phyloP scores from a whole-genome alignment of 2,888 invertebrate species.

The Byasa hedistus region DNA sequence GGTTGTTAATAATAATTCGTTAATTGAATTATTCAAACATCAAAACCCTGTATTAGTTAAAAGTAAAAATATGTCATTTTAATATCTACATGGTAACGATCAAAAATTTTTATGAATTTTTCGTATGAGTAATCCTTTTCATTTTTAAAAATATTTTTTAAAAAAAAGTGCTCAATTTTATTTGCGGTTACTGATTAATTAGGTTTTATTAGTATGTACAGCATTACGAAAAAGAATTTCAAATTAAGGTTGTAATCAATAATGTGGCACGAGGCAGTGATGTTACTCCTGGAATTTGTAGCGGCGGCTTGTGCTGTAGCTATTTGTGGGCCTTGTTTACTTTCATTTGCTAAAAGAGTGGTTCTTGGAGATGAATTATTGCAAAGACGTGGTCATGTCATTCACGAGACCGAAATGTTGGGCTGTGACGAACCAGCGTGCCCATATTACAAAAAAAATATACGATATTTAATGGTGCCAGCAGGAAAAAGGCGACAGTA shows the following conservation, averaged over 20 bases:
- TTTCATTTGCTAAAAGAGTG: constrained; percentile 61
- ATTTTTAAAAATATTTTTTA: constrained; percentile 10
- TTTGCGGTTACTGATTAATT: constrained; percentile 2
- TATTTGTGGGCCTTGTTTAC: constrained; percentile 66
- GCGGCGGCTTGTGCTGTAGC: constrained; percentile 70
- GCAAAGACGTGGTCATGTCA: constrained; percentile 42
- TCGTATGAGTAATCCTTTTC: constrained; percentile 8
- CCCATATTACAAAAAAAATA: constrained; percentile 71
- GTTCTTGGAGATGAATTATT: constrained; percentile 63
- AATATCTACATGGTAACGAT: constrained; percentile 8
- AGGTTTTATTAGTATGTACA: constrained; percentile 4
- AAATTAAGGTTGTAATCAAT: constrained; percentile 25
- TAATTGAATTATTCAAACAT: no score
- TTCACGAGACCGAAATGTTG: constrained; percentile 60
- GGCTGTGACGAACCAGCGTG: constrained; percentile 73
- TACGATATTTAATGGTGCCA: constrained; percentile 65
- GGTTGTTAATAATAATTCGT: no score
- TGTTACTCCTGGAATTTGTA: constrained; percentile 64
- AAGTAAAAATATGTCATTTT: constrained; percentile 10
- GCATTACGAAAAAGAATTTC: not conserved
- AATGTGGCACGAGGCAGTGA: constrained; percentile 62
- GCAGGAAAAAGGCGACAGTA: constrained; percentile 51
- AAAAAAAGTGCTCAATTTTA: not conserved
- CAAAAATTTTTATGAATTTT: constrained; percentile 21
- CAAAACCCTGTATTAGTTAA: no score